Conservation (phyloP, 2,113 vertebrate species). For the Trogon surrucura region DNA sequence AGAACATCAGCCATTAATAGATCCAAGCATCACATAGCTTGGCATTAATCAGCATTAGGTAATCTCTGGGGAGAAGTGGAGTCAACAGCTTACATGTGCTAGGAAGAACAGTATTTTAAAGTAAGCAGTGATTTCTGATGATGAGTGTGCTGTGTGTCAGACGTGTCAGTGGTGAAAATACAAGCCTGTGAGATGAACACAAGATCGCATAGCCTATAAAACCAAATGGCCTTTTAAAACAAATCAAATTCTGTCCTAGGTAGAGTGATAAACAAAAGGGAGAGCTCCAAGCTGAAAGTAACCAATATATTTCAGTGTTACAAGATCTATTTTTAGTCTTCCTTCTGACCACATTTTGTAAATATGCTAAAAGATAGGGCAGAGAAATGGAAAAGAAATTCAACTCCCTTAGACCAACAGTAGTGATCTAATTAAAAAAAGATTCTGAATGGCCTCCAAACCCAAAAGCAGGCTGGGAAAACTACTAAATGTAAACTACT, state of each 20-base stretch:
- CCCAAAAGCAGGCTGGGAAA: not conserved
- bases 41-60: not conserved
- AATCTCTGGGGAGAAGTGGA: not conserved
- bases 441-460: not conserved
- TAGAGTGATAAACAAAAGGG: not conserved
- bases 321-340: conserved; percentile 6
- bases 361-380: not conserved
- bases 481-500: not conserved
- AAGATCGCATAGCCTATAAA: not conserved
- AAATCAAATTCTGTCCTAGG: not conserved
- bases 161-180: not conserved
- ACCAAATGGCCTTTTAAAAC: not conserved
- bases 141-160: not conserved
- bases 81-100: accelerated
- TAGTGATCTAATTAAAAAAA: not conserved
- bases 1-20: not conserved
- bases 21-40: not conserved
- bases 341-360: not conserved
- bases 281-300: not conserved
- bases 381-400: not conserved
- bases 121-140: not conserved
- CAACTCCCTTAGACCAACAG: not conserved
- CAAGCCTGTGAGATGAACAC: not conserved
- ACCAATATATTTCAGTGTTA: not conserved
- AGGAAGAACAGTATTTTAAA: not conserved